Conservation (phyloP, 2,797 vertebrate genomes). For the Acridotheres tristis region DNA sequence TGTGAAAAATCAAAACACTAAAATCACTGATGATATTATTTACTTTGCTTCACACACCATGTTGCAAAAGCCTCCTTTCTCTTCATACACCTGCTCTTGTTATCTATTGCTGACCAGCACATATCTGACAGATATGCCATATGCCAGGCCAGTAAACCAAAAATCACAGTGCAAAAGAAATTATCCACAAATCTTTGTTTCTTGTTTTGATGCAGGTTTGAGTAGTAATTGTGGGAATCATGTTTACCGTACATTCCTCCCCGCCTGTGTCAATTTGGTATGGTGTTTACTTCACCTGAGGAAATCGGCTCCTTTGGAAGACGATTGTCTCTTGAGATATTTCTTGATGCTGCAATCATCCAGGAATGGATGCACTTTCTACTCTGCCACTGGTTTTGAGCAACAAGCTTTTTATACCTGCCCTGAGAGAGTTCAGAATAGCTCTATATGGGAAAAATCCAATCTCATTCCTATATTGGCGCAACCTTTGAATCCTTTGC, state of each 20-base stretch:
- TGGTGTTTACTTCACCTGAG: background rate
- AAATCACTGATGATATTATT: background rate
- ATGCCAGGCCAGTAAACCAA: background rate
- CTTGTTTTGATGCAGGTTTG: background rate
- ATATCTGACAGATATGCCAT: background rate
- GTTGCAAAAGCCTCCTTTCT: background rate
- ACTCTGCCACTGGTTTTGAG: background rate
- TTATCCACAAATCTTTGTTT: background rate
- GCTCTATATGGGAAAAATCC: slow-evolving; percentile 6
- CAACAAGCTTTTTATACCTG: background rate
- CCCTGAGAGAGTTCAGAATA: background rate
- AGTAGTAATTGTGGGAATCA: background rate
- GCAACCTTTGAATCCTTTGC: slow-evolving; percentile 7
- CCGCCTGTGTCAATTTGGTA: background rate
- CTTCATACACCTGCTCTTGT: background rate
- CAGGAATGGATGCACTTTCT: background rate
- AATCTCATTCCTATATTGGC: background rate
- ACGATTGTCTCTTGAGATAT: background rate
- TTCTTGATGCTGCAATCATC: background rate
- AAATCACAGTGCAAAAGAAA: background rate
- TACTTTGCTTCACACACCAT: background rate
- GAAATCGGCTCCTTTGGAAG: background rate
- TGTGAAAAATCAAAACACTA: background rate
- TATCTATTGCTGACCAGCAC: background rate
- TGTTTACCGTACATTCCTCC: background rate